phyloP scores from a whole-genome alignment of 2,113 vertebrate genomes.

The Paramormyrops kingsleyae region DNA sequence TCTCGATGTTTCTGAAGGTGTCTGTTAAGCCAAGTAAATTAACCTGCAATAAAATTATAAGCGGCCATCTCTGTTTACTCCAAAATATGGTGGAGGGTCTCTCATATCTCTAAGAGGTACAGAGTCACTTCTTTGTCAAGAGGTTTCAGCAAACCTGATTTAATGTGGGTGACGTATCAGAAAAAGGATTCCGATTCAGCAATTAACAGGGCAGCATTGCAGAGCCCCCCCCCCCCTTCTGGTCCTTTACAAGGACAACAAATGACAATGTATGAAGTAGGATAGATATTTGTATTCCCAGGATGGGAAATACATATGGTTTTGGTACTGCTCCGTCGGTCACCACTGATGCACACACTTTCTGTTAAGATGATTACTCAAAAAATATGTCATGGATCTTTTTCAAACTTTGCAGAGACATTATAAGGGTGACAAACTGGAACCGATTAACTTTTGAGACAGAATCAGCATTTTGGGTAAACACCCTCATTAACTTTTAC shows the following conservation, averaged over 20 bases:
- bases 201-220: background rate
- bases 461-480: background rate
- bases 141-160: background rate
- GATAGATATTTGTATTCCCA: background rate
- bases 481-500: background rate
- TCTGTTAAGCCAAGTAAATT: background rate
- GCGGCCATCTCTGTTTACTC: background rate
- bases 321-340: background rate
- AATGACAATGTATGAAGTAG: background rate
- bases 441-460: background rate
- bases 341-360: background rate
- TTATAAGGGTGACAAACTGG: background rate
- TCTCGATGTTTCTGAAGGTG: background rate
- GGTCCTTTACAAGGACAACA: background rate
- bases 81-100: background rate
- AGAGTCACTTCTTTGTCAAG: background rate
- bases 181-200: background rate
- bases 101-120: background rate
- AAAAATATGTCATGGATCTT: background rate
- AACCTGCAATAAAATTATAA: background rate
- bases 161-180: background rate
- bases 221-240: background rate
- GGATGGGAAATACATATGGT: background rate
- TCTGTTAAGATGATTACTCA: background rate
- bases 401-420: background rate